A percentile compares a stretch with the other conserved stretches of the same genome.
These are phyloP conservation scores for Chloroceryle amazona DNA, from an alignment of 2,797 vertebrate genomes.

Conservation along the genomic window DNA sequence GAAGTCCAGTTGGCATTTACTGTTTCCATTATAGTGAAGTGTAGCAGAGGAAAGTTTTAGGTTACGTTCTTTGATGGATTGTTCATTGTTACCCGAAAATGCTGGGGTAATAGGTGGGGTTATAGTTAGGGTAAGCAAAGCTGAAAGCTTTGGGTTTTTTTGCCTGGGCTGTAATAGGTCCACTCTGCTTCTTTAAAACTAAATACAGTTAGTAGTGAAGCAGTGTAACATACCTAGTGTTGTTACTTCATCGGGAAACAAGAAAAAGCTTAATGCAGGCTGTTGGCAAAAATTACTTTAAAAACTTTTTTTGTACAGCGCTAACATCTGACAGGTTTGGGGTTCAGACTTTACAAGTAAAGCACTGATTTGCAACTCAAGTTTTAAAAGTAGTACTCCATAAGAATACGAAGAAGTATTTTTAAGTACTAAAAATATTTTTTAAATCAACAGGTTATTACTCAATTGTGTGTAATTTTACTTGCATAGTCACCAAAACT, in stretches of 20 bases:
- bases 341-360: neutral
- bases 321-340: neutral
- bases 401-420: neutral
- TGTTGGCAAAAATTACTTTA: neutral
- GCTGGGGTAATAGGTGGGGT: neutral
- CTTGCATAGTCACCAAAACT: neutral
- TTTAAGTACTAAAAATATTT: neutral
- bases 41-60: neutral
- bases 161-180: neutral
- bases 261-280: neutral
- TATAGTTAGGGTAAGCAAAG: conserved; percentile 26
- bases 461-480: neutral
- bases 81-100: conserved; percentile 29
- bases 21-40: neutral
- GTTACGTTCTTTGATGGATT: conserved; percentile 25
- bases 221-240: neutral
- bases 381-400: neutral
- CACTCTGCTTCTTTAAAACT: conserved; percentile 3
- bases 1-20: neutral
- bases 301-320: neutral
- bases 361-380: neutral
- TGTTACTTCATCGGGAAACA: neutral
- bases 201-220: conserved; percentile 10
- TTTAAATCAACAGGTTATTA: neutral
- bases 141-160: conserved; percentile 6